These are phyloP conservation scores for Hystrix brachyura DNA, from an alignment of 2,113 vertebrate genomes.

Conservation along the genomic window DNA sequence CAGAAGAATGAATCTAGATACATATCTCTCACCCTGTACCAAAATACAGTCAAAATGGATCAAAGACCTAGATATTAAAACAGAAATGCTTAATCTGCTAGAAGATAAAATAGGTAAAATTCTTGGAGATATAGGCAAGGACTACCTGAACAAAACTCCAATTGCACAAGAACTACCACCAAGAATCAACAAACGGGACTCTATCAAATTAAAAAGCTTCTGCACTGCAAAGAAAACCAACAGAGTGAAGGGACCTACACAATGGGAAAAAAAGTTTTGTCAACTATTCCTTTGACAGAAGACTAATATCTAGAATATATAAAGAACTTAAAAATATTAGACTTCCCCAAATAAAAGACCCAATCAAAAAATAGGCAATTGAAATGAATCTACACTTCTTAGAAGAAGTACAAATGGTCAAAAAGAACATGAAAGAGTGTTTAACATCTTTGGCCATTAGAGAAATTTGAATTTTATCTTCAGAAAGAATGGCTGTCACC, in stretches of 20 bases:
- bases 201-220: neutral
- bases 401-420: neutral
- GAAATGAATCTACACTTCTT: neutral
- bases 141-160: too few species aligned
- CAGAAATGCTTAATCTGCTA: too few species aligned
- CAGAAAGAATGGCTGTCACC: neutral
- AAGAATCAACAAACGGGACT: too few species aligned
- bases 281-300: neutral
- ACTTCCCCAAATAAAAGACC: neutral
- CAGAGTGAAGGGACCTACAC: neutral
- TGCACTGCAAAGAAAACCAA: neutral
- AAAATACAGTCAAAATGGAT: too few species aligned
- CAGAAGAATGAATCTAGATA: neutral
- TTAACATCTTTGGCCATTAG: neutral
- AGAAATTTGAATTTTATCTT: neutral
- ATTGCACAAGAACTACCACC: too few species aligned
- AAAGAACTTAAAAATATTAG: neutral
- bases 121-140: too few species aligned
- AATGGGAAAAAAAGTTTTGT: neutral
- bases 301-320: neutral
- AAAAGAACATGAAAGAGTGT: neutral
- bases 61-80: too few species aligned
- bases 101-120: too few species aligned
- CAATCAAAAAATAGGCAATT: neutral
- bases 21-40: neutral